These are phyloP conservation scores for Antheraea pernyi DNA, from an alignment of 1,140 invertebrate genomes.

Conservation along the genomic window DNA sequence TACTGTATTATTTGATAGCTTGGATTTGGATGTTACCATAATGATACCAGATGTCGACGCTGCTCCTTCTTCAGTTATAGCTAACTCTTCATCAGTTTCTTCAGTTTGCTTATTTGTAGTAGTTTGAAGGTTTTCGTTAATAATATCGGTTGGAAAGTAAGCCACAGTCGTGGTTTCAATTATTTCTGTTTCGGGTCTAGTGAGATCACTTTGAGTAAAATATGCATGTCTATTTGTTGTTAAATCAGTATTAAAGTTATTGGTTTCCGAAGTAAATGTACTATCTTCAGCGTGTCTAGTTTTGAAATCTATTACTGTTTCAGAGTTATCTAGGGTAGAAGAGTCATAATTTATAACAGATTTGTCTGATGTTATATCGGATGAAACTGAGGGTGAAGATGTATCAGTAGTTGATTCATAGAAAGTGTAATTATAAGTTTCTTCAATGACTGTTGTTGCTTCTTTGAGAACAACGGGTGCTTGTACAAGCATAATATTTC, in stretches of 20 bases:
- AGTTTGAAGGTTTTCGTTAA: background rate
- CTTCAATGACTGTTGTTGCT: constrained; percentile 15
- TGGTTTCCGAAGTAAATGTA: background rate
- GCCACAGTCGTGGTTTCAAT: background rate
- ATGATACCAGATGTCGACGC: background rate
- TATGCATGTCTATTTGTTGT: background rate
- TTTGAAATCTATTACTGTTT: constrained; percentile 11
- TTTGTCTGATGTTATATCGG: constrained; percentile 5
- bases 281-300: background rate
- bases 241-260: background rate
- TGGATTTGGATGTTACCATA: background rate
- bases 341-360: background rate
- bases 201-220: background rate
- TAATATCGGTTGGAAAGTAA: background rate
- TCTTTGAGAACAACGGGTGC: constrained; percentile 14
- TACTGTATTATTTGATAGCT: background rate
- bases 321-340: background rate
- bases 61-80: background rate
- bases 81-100: constrained; percentile 12
- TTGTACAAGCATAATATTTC: constrained; percentile 21
- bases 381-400: constrained; percentile 6
- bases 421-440: constrained; percentile 21
- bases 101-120: background rate
- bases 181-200: background rate
- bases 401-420: constrained; percentile 17